Conservation (phyloP, 2,113 vertebrate species). For the Sprattus sprattus region DNA sequence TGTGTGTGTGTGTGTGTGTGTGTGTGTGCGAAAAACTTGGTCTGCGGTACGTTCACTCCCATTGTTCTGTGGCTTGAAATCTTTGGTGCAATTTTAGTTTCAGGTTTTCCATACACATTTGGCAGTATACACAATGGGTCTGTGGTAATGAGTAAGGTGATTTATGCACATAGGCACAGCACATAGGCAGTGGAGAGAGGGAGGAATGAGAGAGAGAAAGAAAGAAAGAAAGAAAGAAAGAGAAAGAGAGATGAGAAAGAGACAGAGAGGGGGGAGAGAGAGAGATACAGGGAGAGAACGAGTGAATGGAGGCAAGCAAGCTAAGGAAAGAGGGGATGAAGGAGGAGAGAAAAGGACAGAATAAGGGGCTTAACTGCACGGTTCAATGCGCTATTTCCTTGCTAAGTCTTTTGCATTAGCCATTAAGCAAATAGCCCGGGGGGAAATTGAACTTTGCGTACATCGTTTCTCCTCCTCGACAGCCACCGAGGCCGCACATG, state of each 20-base stretch:
- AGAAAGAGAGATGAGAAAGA: background rate
- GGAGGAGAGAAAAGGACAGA: slow-evolving; percentile 42
- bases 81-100: slow-evolving; percentile 53
- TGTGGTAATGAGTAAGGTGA: slow-evolving; percentile 58
- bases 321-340: slow-evolving; percentile 43
- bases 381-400: slow-evolving; percentile 63
- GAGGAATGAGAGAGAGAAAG: background rate
- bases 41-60: background rate
- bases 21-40: no score
- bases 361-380: slow-evolving; percentile 60
- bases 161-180: slow-evolving; percentile 52
- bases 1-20: no score
- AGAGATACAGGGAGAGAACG: background rate
- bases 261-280: background rate
- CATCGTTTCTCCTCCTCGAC: slow-evolving; percentile 43
- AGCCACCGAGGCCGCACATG: background rate
- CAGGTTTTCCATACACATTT: slow-evolving; percentile 48
- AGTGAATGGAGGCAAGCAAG: no score
- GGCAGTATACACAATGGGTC: slow-evolving; percentile 60
- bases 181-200: background rate
- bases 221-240: background rate
- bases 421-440: slow-evolving; percentile 67
- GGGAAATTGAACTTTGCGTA: slow-evolving; percentile 52
- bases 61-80: slow-evolving; percentile 52
- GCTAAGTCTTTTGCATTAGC: slow-evolving; percentile 63